Evolutionary conservation across 2,888 invertebrate genomes (phyloP).

Genomic region (Celastrina argiolus): DNA sequence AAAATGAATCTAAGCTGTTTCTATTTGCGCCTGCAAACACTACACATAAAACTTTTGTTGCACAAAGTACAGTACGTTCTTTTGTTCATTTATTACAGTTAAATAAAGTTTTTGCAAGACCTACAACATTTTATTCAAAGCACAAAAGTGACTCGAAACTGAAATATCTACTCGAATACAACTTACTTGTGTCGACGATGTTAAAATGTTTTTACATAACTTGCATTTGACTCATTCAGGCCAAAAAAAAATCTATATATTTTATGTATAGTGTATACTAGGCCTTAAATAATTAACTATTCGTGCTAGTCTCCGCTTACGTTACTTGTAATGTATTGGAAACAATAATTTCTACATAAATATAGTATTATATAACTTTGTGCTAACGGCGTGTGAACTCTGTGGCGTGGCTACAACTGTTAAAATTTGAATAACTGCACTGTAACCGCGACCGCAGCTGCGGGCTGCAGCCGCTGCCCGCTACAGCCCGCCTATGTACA

Average conservation of each 20-base stretch:
- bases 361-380: conserved; percentile 45
- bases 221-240: background rate
- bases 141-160: background rate
- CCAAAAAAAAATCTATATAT: background rate
- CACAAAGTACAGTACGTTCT: background rate
- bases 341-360: conserved; percentile 46
- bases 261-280: conserved; percentile 21
- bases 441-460: conserved; percentile 44
- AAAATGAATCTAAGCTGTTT: conserved; percentile 68
- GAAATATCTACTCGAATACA: too few relatives aligned
- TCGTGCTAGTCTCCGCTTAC: conserved; percentile 67
- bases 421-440: conserved; percentile 80
- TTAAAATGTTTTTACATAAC: background rate
- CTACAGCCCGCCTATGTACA: conserved; percentile 65
- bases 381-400: conserved; percentile 70
- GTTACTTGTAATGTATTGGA: conserved; percentile 58
- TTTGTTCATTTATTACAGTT: background rate
- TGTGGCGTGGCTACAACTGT: conserved; percentile 69
- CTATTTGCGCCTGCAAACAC: conserved; percentile 36
- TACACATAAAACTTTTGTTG: conserved; percentile 1
- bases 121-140: background rate
- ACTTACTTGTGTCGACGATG: background rate
- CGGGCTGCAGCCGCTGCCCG: conserved; percentile 55
- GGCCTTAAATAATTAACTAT: conserved; percentile 54
- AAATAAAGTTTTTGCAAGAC: background rate